Percentiles rank a stretch among this genome's conserved stretches.
These are phyloP conservation scores for Champsocephalus esox DNA, from an alignment of 2,797 vertebrate genomes.

Conservation along the genomic window DNA sequence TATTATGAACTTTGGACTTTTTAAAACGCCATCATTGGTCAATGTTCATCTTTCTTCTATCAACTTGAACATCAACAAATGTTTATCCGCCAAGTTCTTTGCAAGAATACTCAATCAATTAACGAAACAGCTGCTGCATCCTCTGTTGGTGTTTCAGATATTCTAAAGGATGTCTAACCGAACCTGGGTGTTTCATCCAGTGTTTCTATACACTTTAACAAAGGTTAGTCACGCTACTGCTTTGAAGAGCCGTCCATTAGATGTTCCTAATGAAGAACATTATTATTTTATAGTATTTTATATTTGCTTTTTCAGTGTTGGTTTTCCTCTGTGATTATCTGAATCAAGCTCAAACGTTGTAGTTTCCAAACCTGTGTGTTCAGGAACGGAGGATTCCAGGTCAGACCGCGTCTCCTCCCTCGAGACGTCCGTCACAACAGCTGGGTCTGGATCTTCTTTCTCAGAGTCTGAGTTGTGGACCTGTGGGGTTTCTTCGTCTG, in stretches of 20 bases:
- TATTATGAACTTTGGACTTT: not conserved
- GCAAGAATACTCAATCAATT: not conserved
- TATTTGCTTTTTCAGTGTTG: not conserved
- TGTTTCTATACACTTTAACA: not conserved
- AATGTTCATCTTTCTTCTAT: not conserved
- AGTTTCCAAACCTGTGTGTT: constrained; percentile 9
- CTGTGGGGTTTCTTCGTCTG: not conserved
- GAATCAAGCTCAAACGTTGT: not conserved
- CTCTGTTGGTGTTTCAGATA: not conserved
- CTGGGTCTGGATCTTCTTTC: not conserved
- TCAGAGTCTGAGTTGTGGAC: not conserved
- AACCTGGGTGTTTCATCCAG: not conserved
- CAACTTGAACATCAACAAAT: too few relatives aligned
- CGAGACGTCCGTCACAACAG: fast-evolving
- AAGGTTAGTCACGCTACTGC: not conserved
- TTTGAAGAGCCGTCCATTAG: fast-evolving
- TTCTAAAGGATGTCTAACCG: not conserved
- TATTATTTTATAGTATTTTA: too few relatives aligned
- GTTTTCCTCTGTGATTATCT: not conserved
- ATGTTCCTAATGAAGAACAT: not conserved
- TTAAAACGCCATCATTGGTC: not conserved
- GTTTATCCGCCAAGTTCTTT: not conserved
- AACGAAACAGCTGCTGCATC: not conserved
- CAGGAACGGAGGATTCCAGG: not conserved
- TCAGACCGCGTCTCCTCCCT: not conserved